phyloP scores from a whole-genome alignment of 2,113 vertebrate species.

The Gadus chalcogrammus region DNA sequence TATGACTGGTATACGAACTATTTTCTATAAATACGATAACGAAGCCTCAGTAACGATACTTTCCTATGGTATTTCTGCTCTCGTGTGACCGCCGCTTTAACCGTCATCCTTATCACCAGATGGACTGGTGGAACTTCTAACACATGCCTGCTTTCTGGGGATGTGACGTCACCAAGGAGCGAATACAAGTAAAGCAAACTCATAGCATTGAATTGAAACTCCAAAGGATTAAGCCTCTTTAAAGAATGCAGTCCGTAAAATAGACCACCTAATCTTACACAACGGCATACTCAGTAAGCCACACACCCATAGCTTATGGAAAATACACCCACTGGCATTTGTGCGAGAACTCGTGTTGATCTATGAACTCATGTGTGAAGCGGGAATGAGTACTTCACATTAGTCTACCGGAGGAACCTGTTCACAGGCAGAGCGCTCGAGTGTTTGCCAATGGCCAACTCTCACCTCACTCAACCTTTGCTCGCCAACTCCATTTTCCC shows the following conservation, averaged over 20 bases:
- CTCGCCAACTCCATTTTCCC: conserved; percentile 29
- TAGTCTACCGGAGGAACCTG: conserved; percentile 20
- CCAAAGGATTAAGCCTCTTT: not conserved
- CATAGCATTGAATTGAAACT: not conserved
- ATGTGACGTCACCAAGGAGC: not conserved
- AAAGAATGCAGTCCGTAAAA: no score
- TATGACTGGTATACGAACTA: no score
- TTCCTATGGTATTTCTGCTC: no score
- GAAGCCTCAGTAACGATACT: no score
- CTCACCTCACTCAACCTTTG: conserved; percentile 64
- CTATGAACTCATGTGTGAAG: not conserved
- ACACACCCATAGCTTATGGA: no score
- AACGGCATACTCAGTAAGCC: no score
- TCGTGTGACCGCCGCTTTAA: no score
- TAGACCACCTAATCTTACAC: no score
- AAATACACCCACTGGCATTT: no score
- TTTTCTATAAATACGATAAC: no score
- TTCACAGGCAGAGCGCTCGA: conserved; percentile 44
- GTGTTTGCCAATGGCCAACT: conserved; percentile 41
- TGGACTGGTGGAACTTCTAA: conserved; percentile 49
- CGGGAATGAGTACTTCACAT: conserved; percentile 45
- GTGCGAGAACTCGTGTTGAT: not conserved
- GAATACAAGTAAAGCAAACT: conserved; percentile 5
- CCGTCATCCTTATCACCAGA: conserved; percentile 28
- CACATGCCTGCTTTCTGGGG: conserved; percentile 32